A percentile compares a stretch with the other conserved stretches of the same genome.
phyloP scores from a whole-genome alignment of 2,888 invertebrate genomes.

The Megalurothrips usitatus region DNA sequence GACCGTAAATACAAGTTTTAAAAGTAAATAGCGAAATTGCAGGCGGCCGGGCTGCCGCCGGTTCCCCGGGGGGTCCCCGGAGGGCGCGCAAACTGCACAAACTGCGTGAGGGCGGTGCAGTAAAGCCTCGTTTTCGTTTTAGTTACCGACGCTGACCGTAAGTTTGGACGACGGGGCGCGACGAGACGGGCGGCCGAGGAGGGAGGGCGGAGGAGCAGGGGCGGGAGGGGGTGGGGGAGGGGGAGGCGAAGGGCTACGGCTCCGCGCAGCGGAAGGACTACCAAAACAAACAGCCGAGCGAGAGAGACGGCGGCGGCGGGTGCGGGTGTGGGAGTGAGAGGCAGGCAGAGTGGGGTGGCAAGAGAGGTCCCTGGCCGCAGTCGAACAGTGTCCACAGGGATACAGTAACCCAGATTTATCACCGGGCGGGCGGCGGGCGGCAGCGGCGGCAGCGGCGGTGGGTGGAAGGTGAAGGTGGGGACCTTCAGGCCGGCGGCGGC shows the following conservation, averaged over 20 bases:
- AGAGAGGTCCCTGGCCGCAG: conserved; percentile 3
- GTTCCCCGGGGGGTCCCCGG: too few species aligned
- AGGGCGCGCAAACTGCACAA: too few species aligned
- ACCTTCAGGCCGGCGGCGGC: not conserved
- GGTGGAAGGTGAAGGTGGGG: not conserved
- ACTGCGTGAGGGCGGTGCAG: too few species aligned
- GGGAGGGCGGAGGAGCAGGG: too few species aligned
- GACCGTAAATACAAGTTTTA: too few species aligned
- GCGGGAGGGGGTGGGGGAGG: not conserved
- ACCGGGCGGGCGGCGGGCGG: not conserved
- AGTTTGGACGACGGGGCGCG: conserved; percentile 2
- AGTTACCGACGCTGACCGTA: not conserved
- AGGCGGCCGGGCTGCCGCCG: too few species aligned
- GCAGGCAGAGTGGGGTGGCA: not conserved
- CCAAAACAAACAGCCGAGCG: conserved; percentile 7
- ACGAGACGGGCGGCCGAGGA: not conserved
- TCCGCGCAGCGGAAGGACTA: conserved; percentile 4
- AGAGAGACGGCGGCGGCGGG: not conserved
- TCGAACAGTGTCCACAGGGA: conserved; percentile 25
- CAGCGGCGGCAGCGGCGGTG: not conserved
- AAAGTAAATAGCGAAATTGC: too few species aligned
- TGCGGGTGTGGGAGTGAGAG: not conserved
- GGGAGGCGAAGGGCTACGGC: not conserved
- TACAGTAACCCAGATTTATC: conserved; percentile 25
- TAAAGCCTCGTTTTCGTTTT: not conserved